These are phyloP conservation scores for Genyomyrus donnyi DNA, from an alignment of 2,113 vertebrate species.

Conservation along the genomic window DNA sequence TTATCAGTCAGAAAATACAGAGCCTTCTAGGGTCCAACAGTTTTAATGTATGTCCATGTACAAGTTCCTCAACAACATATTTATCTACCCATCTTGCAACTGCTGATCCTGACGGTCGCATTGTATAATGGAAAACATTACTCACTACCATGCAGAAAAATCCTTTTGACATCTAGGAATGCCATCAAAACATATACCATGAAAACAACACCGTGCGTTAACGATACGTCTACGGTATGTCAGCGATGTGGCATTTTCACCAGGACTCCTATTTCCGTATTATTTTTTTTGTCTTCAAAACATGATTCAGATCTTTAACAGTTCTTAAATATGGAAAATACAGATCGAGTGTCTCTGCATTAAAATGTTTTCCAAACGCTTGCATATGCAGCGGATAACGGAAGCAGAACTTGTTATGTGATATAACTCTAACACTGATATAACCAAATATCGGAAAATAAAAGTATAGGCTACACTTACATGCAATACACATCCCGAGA, in stretches of 20 bases:
- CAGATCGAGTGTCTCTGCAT: not conserved
- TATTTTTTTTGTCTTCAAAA: not conserved
- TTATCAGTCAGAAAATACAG: too few relatives aligned
- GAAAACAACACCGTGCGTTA: not conserved
- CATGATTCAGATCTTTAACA: not conserved
- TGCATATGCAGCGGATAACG: not conserved
- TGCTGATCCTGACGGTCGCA: too few relatives aligned
- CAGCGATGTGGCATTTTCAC: not conserved
- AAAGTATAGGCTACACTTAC: not conserved
- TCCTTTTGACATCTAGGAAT: not conserved
- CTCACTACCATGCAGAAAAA: not conserved
- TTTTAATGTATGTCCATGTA: not conserved
- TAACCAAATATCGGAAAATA: not conserved
- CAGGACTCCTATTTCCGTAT: not conserved
- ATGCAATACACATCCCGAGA: not conserved
- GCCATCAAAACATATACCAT: not conserved
- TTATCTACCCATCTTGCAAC: too few relatives aligned
- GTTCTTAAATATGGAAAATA: not conserved
- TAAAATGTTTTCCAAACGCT: not conserved
- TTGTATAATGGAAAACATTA: not conserved
- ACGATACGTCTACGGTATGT: not conserved
- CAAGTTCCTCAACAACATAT: not conserved
- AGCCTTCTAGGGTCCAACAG: not conserved
- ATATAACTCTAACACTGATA: not conserved
- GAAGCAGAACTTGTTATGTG: not conserved